A percentile compares a stretch with the other conserved stretches of the same genome.
Evolutionary conservation across 2,797 vertebrate genomes (phyloP).

Genomic region (Rhyacichthys aspro): DNA sequence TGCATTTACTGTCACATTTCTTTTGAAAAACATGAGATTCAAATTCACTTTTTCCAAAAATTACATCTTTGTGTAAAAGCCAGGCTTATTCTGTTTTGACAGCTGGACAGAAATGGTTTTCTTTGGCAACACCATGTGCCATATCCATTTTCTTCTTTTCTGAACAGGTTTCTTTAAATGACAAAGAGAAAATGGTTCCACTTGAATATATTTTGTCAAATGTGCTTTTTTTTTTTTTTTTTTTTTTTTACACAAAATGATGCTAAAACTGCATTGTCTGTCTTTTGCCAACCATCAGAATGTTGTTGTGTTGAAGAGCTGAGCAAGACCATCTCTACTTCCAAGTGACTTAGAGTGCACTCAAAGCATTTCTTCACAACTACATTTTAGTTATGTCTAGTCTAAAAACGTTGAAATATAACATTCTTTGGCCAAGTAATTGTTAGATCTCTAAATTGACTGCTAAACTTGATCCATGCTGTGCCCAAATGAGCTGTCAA

Average conservation of each 20-base stretch:
- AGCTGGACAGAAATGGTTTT: constrained; percentile 3
- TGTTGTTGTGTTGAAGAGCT: constrained; percentile 3
- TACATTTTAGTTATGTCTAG: neutral
- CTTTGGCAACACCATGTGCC: neutral
- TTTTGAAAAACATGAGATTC: constrained; percentile 3
- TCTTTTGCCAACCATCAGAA: constrained; percentile 10
- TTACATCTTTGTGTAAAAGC: constrained; percentile 1
- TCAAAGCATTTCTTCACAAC: neutral
- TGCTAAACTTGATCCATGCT: constrained; percentile 3
- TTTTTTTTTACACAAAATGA: constrained; percentile 31
- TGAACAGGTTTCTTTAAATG: constrained; percentile 9
- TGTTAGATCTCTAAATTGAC: constrained; percentile 10
- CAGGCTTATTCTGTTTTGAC: constrained; percentile 1
- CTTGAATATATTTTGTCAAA: constrained; percentile 24
- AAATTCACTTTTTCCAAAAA: neutral
- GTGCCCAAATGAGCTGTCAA: constrained; percentile 26
- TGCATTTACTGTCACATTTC: constrained; percentile 7
- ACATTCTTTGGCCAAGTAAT: constrained; percentile 9
- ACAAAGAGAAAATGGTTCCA: constrained; percentile 10
- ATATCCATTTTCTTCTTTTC: constrained; percentile 1
- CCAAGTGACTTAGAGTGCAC: constrained; percentile 45
- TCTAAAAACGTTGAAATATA: constrained; percentile 4
- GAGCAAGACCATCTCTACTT: constrained; percentile 7
- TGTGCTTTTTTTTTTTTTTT: constrained; percentile 17
- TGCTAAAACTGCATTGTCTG: constrained; percentile 27